phyloP scores from a whole-genome alignment of 2,113 vertebrate genomes.

The Aplodontia rufa region DNA sequence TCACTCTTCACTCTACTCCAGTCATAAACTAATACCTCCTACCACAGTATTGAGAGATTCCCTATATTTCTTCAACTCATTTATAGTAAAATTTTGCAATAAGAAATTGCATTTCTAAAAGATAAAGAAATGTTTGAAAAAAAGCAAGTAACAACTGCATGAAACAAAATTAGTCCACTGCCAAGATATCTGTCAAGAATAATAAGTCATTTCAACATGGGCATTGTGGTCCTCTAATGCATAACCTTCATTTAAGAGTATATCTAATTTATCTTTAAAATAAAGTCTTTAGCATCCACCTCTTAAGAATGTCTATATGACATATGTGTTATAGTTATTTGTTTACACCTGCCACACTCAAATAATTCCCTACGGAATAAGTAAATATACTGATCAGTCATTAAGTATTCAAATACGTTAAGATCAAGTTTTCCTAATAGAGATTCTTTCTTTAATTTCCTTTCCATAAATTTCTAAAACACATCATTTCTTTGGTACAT shows the following conservation, averaged over 20 bases:
- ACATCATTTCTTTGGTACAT: neutral
- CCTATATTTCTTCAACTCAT: neutral
- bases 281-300: slow-evolving; percentile 4
- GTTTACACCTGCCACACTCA: slow-evolving; percentile 59
- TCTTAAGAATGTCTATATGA: slow-evolving; percentile 35
- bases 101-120: slow-evolving; percentile 32
- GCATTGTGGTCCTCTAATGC: neutral
- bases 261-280: slow-evolving; percentile 50
- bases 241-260: slow-evolving; percentile 42
- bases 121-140: slow-evolving; percentile 34
- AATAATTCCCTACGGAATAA: slow-evolving; percentile 52
- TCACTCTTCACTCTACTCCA: slow-evolving; percentile 5
- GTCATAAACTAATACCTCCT: neutral
- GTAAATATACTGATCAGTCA: slow-evolving; percentile 45
- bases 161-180: neutral
- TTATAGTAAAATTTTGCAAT: slow-evolving; percentile 31
- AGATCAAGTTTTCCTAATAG: neutral
- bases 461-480: slow-evolving; percentile 18
- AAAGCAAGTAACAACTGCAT: neutral
- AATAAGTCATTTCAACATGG: slow-evolving; percentile 36
- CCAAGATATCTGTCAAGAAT: slow-evolving; percentile 12
- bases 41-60: slow-evolving; percentile 8
- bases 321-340: slow-evolving; percentile 31
- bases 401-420: slow-evolving; percentile 50
- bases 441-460: neutral